Base-by-base conservation (phyloP, 2,797 vertebrate species). In the Parambassis ranga region DNA sequence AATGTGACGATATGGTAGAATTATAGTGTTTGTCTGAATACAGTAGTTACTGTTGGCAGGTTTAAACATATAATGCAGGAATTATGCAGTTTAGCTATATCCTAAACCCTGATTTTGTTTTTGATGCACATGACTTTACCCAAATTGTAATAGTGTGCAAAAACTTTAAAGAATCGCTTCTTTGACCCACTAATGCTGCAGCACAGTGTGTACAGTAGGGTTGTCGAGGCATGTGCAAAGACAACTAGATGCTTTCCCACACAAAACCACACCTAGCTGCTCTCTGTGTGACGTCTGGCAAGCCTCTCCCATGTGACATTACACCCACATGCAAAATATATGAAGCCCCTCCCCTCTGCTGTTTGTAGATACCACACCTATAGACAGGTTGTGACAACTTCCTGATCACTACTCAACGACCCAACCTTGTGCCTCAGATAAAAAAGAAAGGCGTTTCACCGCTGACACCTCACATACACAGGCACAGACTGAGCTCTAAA, bases 351-450 rank as follows among this genome's bases (percentile, higher is more conserved):
- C 84, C 85, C 53, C 22, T n/a, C 11, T 24, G 42, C 71, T 39
- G 37, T 71, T 49, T 73, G 75, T 49, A 41, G 63, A 76, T 69
- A 59, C 83, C 87, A 78, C 83, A 81, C 91, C 89, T 89, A 81
- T 37, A 50, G 19, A 69, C 36, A 88, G 73, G 85, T 88, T 66
- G 63, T 47, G 68, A 77, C 87, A 81, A 72, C 81, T 84, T 88
- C 80, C 84, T 58, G 50, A 74, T 86, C 71, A 57, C 70, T 27
- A 26, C 42, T 64, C 47, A 61, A 43, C 44, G 16, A 49, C 55
- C 62, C 64, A 53, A 42, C 44, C 19, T 62, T 44, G 77, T 65
- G 61, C 50, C 33, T 2, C 4, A 62, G 57, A 69, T 60, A 28
- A 73, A 69, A n/a, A 62, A 33, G 47, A 53, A 41, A 66, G 57